Percentiles rank a stretch among this genome's conserved stretches.
phyloP scores from a whole-genome alignment of 2,888 invertebrate genomes.

The Andrena bicolor region DNA sequence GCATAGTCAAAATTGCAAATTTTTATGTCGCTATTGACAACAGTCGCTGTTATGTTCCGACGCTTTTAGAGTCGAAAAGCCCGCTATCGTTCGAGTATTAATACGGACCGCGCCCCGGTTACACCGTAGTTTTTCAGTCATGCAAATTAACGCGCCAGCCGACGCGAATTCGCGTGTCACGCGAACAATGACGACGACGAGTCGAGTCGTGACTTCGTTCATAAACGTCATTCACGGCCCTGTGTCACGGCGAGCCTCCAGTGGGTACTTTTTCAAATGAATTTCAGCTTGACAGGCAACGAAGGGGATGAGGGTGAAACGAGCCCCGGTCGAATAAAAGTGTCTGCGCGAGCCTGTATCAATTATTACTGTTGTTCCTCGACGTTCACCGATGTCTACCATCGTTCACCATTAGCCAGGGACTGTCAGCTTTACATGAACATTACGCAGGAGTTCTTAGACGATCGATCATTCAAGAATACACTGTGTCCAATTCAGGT shows the following conservation, averaged over 20 bases:
- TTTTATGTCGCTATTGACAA: not conserved
- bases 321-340: not conserved
- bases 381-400: not conserved
- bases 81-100: not conserved
- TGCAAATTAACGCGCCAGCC: constrained; percentile 48
- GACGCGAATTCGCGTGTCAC: constrained; percentile 30
- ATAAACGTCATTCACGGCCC: constrained; percentile 47
- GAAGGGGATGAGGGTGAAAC: constrained; percentile 3
- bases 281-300: constrained; percentile 46
- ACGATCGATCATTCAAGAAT: not conserved
- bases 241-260: constrained; percentile 24
- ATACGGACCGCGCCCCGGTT: constrained; percentile 10
- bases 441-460: not conserved
- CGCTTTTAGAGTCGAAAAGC: constrained; percentile 1
- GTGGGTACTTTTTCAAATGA: constrained; percentile 37
- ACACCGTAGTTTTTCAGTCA: constrained; percentile 42
- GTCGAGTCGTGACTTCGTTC: constrained; percentile 46
- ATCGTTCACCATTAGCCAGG: constrained; percentile 1
- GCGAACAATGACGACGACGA: constrained; percentile 12
- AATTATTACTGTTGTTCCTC: constrained; percentile 4
- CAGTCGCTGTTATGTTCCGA: not conserved
- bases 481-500: not conserved
- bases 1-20: no score
- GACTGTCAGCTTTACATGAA: not conserved
- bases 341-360: constrained; percentile 8